Evolutionary conservation across 2,797 vertebrate genomes (phyloP), one percentile per base, ranked within the genome.

Genomic region (Rallus crepitans): DNA sequence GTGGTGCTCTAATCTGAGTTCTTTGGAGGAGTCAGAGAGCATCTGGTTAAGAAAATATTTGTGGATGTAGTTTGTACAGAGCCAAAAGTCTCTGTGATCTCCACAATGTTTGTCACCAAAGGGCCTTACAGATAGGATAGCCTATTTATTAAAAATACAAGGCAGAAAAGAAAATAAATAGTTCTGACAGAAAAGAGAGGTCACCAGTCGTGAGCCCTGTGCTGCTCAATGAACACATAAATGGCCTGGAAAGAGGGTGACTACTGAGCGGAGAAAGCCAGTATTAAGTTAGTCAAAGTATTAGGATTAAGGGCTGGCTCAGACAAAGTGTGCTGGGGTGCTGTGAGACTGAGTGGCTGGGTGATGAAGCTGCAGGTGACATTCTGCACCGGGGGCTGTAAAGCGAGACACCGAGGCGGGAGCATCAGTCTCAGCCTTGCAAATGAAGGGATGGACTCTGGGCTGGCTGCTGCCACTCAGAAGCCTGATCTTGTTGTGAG

Each of bases 181-280:
- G 12, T 70, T 83, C 35, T 83, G 61, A 31, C 83, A 87, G 91
- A 77, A 93, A 63, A 77, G 42, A 27, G 65, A 86, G 52, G 69
- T 93, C 60, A 59, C 60, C n/a, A 35, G 65, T 2, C 1, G 30
- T 52, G 52, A 55, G 69, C 63, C 65, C 18, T 39, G 33, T 63
- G 68, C 69, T 89, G 72, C 48, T 83, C 30, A 81, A 5, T 0
- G 2, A 81, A 35, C 8, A 15, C 11, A 25, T 40, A 77, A 82
- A 70, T 28, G 35, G 24, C 15, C 65, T 81, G 73, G 48, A 81
- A 90, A 65, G 56, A 69, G 40, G 33, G 60, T 65, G 76, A 47
- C 20, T 72, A 52, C 28, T 42, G 27, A 83, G 27, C 31, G 37
- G 72, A 87, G 48, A 78, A 65, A 86, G 68, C 21, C 30, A 57